A percentile compares a stretch with the other conserved stretches of the same genome.
These are phyloP conservation scores for Nymphalis polychloros DNA, from an alignment of 2,888 invertebrate species.

Conservation along the genomic window DNA sequence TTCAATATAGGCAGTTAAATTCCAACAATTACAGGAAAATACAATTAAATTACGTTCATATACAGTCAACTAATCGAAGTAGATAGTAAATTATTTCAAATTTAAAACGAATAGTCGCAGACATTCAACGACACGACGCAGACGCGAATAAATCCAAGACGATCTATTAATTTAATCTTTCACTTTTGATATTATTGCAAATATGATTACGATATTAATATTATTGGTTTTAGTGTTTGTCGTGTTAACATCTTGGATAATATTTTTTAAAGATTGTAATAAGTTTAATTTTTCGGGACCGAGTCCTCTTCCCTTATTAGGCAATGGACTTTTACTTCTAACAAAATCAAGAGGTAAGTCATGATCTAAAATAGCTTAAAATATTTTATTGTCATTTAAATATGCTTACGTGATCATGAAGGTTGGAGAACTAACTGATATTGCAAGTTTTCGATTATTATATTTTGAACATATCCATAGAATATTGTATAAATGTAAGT, in stretches of 20 bases:
- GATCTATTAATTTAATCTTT: too few relatives aligned
- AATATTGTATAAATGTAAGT: too few relatives aligned
- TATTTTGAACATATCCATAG: too few relatives aligned
- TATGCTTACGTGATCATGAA: background rate
- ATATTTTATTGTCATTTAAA: background rate
- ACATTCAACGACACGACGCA: background rate
- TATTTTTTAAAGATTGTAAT: background rate
- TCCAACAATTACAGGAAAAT: too few relatives aligned
- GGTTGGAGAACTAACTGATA: too few relatives aligned
- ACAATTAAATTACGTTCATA: too few relatives aligned
- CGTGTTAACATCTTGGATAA: slow-evolving; percentile 1
- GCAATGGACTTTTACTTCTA: background rate
- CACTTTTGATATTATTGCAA: background rate
- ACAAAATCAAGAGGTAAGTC: slow-evolving; percentile 7
- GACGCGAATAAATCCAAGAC: background rate
- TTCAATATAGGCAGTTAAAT: too few relatives aligned
- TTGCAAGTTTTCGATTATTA: too few relatives aligned
- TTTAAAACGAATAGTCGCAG: background rate
- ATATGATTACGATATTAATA: background rate
- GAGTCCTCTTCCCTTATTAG: background rate
- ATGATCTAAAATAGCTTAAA: too few relatives aligned
- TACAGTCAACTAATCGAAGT: too few relatives aligned
- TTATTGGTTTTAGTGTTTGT: background rate
- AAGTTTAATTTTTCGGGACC: background rate
- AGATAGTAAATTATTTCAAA: too few relatives aligned